Base-by-base conservation (phyloP, 2,797 vertebrate species). In the Argya squamiceps region DNA sequence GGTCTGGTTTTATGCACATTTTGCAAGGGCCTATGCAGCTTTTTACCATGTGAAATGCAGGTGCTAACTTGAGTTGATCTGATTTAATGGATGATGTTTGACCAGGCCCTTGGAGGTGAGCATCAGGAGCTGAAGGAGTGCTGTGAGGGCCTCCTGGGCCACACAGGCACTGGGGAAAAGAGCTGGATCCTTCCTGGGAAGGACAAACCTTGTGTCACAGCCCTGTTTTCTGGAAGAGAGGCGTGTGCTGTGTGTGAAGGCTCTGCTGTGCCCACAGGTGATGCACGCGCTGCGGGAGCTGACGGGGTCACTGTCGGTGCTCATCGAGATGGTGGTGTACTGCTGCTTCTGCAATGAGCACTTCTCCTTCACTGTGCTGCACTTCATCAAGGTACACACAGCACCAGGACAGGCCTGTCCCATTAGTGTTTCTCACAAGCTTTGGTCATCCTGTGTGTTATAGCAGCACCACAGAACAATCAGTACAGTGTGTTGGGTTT, bases 211-310 rank as follows among this genome's bases (percentile, higher is more conserved):
- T 26, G 29, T 65, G 2, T 58, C 15, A 4, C 5, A 73, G 49
- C 10, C 5, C 36, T 7, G 1, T 21, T 67, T 67, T 24, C 16
- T 39, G 36, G 1, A 5, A 21, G 71, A 2, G 23, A 50, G 21
- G 15, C 2, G 3, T 12, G 6, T 36, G 62, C 77, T 41, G 21
- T 32, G 32, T 30, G 27, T 82, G 75, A 87, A 55, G 22, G 29
- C 2, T 47, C 39, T 30, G 41, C 37, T 11, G 12, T 77, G 76
- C 52, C 62, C 4, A n/a, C 59, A 99, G 99, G 99, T 99, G 90
- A 99, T 99, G 99, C 99, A 99, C 58, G 99, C 99, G 1, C 98
- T 99, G 98, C 98, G 99, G 4, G 99, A 99, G 98, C 95, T 99
- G 71, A 99, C 99, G 0, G 99, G 99, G 30, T 99, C 99, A 0